Base-by-base conservation (phyloP, 2,888 invertebrate species). In the Ariolimax columbianus region DNA sequence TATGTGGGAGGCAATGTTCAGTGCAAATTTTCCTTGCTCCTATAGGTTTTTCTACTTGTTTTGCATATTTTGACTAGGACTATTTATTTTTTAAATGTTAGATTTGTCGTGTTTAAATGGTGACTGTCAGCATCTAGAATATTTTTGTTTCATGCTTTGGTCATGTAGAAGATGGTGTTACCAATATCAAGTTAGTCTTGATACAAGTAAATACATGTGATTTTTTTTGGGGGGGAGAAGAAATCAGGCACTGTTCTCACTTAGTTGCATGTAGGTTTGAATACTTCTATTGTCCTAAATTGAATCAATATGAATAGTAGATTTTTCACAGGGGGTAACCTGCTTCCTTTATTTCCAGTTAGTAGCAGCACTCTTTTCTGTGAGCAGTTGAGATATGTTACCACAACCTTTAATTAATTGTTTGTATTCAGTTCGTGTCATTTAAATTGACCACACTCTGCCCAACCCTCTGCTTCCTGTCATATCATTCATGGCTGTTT, bases 401-500 rank as follows among this genome's bases (percentile, higher is more conserved):
- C 55, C 23, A 3, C 55, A 7, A 23, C 11, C 55, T 14, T 19
- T 47, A 47, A 47, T n/a, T n/a, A n/a, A n/a, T 9, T 55, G 55
- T 68, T 68, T 68, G 33, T 11, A 68, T 68, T 68, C 33, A 68
- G 30, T 30, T 68, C 19, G 11, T 43, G n/a, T 72, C 72, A 66
- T 17, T 33, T 17, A 3, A 33, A 33, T 19, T 17, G 33, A 33
- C 30, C 33, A 66, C 33, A 66, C 66, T 73, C 68, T 68, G 11
- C 36, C 68, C 36, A 36, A 68, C 68, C 63, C 63, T 11, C 55
- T 33, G 19, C 51, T 26, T 81, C 51, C 30, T 75, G 38, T 26
- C 40, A 40, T 43, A 66, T 66, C 73, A 47, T 70, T 51, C 55
- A 63, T 85, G 47, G 26, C n/a, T n/a, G n/a, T n/a, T 73, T 36